Evolutionary conservation across 2,113 vertebrate genomes (phyloP).

Genomic region (Bombycilla garrulus): DNA sequence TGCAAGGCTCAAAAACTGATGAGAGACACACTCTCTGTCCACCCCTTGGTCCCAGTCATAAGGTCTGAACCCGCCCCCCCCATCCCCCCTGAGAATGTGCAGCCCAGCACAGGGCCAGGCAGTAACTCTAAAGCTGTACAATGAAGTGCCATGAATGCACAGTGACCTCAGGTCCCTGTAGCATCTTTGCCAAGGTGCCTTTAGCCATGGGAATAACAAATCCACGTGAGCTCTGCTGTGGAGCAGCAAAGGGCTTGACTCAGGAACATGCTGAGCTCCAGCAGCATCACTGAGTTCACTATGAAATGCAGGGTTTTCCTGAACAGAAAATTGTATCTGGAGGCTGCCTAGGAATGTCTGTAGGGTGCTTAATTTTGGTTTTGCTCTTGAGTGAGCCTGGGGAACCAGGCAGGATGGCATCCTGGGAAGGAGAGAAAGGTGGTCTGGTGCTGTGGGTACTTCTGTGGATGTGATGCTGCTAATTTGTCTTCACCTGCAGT

Average conservation of each 20-base stretch:
- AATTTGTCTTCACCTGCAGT: not conserved
- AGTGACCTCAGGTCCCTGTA: not conserved
- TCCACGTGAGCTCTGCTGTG: accelerated
- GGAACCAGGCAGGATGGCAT: accelerated
- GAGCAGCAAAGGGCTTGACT: not conserved
- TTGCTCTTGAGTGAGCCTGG: not conserved
- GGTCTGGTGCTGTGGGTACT: not conserved
- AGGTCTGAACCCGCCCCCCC: not conserved
- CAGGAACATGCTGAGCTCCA: not conserved
- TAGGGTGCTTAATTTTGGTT: not conserved
- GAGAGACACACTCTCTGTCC: not conserved
- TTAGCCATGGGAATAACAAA: not conserved
- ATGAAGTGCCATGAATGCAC: accelerated
- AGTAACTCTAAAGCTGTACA: not conserved
- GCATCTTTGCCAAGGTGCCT: not conserved
- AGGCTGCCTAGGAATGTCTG: not conserved
- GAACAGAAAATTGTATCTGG: not conserved
- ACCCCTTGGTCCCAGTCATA: not conserved
- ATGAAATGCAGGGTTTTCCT: not conserved
- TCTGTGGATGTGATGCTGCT: not conserved
- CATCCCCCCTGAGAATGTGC: accelerated
- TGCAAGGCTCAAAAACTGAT: not conserved
- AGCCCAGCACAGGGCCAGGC: not conserved
- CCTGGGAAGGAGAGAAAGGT: not conserved
- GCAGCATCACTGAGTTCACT: not conserved